A percentile compares a stretch with the other conserved stretches of the same genome.
Evolutionary conservation across 2,113 vertebrate genomes (phyloP).

Genomic region (Halcyon senegalensis): DNA sequence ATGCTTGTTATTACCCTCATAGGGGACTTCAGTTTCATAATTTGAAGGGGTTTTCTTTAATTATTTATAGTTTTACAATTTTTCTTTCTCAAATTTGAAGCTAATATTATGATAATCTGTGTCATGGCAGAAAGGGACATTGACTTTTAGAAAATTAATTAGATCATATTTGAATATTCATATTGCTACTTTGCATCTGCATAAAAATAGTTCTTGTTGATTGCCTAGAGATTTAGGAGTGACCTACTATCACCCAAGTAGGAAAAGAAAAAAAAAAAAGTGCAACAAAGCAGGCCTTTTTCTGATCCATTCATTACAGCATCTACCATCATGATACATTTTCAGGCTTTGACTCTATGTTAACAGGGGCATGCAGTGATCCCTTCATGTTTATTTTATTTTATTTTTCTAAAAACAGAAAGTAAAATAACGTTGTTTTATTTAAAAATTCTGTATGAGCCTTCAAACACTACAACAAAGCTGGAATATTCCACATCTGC

Average conservation of each 20-base stretch:
- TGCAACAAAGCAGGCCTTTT: slow-evolving; percentile 21
- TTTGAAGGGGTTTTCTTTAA: neutral
- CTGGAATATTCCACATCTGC: slow-evolving; percentile 64
- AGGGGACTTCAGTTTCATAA: neutral
- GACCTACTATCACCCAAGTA: slow-evolving; percentile 37
- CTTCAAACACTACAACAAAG: slow-evolving; percentile 39
- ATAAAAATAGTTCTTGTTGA: slow-evolving; percentile 69
- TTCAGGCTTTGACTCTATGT: neutral
- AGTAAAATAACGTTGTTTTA: slow-evolving; percentile 3
- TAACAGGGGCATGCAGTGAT: neutral
- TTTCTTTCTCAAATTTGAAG: slow-evolving; percentile 36
- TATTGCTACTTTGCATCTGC: slow-evolving; percentile 44
- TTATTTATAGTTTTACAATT: slow-evolving; percentile 20
- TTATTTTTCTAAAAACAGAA: slow-evolving; percentile 13
- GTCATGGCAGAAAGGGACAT: slow-evolving; percentile 47
- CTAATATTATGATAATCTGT: slow-evolving; percentile 57
- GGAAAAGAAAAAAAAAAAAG: neutral
- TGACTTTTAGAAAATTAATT: slow-evolving; percentile 72
- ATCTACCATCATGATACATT: neutral
- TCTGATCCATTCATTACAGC: slow-evolving; percentile 8
- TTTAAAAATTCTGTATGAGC: slow-evolving; percentile 28
- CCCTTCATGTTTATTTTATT: neutral
- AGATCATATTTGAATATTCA: slow-evolving; percentile 74
- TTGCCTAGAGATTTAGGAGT: slow-evolving; percentile 47
- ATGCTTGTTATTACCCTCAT: neutral